phyloP scores from a whole-genome alignment of 2,797 vertebrate species.

The Neosilurus mollespiculum region DNA sequence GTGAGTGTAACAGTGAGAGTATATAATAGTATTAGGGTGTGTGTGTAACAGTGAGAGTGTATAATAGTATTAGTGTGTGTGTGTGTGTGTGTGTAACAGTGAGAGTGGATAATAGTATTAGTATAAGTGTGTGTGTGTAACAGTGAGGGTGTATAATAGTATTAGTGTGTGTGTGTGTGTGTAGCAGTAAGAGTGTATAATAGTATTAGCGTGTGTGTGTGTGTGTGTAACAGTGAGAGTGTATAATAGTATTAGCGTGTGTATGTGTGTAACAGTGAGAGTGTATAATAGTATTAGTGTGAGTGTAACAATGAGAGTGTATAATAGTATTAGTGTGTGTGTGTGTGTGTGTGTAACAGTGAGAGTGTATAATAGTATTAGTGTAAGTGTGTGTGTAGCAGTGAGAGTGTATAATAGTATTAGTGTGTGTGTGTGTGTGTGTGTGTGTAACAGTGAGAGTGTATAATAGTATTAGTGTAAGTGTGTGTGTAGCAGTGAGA shows the following conservation, averaged over 20 bases:
- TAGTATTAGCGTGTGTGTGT: neutral
- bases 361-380: no score
- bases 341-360: neutral
- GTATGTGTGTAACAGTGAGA: neutral
- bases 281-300: neutral
- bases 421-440: neutral
- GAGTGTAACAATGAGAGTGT: no score
- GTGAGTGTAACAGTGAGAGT: neutral
- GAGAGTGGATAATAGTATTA: neutral
- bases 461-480: no score
- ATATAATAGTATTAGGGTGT: neutral
- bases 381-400: no score
- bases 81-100: neutral
- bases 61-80: neutral
- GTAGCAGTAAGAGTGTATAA: neutral
- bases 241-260: neutral
- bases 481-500: neutral
- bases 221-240: neutral
- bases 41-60: neutral
- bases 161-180: neutral
- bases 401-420: no score
- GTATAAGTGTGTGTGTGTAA: neutral
- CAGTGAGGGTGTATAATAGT: neutral
- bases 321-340: no score
- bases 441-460: neutral